Percentiles rank a stretch among this genome's conserved stretches.
Conservation (phyloP, 2,797 vertebrate genomes). For the Manis javanica region DNA sequence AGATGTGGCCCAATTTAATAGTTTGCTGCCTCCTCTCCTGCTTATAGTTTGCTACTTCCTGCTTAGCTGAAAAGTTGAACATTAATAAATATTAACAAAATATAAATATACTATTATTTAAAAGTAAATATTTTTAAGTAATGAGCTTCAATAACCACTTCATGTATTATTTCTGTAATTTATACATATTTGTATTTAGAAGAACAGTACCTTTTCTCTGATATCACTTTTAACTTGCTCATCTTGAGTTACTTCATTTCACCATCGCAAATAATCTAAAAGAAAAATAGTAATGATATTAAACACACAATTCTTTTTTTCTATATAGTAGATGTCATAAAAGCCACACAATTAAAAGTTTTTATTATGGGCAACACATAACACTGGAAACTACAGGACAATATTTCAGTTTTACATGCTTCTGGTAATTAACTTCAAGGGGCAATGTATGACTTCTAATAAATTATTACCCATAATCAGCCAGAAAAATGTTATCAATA, state of each 20-base stretch:
- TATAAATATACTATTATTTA: background rate
- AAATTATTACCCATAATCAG: conserved; percentile 37
- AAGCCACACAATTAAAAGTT: background rate
- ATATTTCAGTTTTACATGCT: background rate
- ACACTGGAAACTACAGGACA: conserved; percentile 19
- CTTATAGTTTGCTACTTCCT: background rate
- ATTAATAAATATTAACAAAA: background rate
- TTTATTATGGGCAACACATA: background rate
- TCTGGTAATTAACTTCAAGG: background rate
- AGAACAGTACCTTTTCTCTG: conserved; percentile 95
- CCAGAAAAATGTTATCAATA: background rate
- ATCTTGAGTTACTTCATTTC: conserved; percentile 90
- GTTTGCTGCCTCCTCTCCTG: background rate
- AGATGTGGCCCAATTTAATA: background rate
- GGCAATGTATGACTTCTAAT: background rate
- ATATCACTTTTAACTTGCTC: conserved; percentile 96
- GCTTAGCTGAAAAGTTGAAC: conserved; percentile 26
- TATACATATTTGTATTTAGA: conserved; percentile 47
- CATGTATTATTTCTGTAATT: background rate
- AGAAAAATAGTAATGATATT: conserved; percentile 61
- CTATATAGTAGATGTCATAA: background rate
- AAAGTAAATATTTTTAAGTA: conserved; percentile 10
- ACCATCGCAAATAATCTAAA: conserved; percentile 89
- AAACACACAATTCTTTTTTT: conserved; percentile 46
- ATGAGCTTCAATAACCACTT: background rate